A percentile compares a stretch with the other conserved stretches of the same genome.
phyloP scores from a whole-genome alignment of 2,797 vertebrate species.

The Dermochelys coriacea region DNA sequence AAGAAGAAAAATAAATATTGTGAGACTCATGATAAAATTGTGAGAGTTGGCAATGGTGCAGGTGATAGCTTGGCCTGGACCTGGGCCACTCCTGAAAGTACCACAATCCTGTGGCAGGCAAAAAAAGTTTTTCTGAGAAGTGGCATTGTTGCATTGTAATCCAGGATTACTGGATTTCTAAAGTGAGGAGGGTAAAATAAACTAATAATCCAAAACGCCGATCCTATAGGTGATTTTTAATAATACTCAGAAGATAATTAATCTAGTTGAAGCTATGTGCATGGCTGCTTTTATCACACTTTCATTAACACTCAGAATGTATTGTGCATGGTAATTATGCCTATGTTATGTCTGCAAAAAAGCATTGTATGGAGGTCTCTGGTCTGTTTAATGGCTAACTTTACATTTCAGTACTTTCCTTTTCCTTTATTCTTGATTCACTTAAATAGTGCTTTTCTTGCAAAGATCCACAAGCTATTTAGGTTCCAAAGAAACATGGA shows the following conservation, averaged over 20 bases:
- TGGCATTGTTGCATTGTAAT: not conserved
- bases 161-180: not conserved
- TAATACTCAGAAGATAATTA: not conserved
- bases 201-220: not conserved
- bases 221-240: not conserved
- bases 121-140: not conserved
- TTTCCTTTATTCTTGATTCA: not conserved
- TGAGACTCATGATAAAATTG: not conserved
- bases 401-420: not conserved
- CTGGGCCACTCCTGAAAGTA: not conserved
- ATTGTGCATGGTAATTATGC: not conserved
- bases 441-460: not conserved
- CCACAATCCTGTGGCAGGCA: not conserved
- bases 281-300: not conserved
- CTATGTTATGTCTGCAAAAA: not conserved
- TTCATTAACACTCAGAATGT: not conserved
- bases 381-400: not conserved
- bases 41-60: rapidly evolving
- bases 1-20: not conserved
- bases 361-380: not conserved
- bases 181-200: not conserved
- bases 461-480: not conserved
- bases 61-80: not conserved
- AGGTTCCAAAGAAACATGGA: not conserved
- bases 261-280: not conserved